Evolutionary conservation across 2,888 invertebrate genomes (phyloP).

Genomic region (Eustalomyia histrio): DNA sequence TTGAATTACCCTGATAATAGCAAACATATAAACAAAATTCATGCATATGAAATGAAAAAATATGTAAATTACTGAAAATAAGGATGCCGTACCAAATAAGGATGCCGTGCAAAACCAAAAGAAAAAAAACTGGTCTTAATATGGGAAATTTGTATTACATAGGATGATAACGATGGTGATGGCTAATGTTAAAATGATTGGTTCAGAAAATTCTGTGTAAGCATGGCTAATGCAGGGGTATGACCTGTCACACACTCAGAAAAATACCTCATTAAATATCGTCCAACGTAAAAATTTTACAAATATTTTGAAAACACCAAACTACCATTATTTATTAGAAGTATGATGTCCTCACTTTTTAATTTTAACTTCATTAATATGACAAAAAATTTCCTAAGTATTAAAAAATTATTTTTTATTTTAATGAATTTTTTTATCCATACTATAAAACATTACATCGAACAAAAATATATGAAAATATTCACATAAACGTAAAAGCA

Average conservation of each 20-base stretch:
- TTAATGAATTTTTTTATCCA: too few relatives aligned
- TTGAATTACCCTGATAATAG: slow-evolving; percentile 75
- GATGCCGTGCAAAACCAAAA: not conserved
- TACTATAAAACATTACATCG: too few relatives aligned
- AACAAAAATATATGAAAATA: too few relatives aligned
- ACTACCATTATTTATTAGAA: too few relatives aligned
- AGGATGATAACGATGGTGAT: slow-evolving; percentile 6
- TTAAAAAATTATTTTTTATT: too few relatives aligned
- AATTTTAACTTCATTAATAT: too few relatives aligned
- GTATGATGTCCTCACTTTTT: too few relatives aligned
- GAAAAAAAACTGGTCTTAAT: slow-evolving; percentile 19
- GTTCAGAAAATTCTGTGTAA: slow-evolving; percentile 9
- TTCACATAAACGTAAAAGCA: too few relatives aligned
- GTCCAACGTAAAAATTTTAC: too few relatives aligned
- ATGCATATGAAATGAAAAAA: slow-evolving; percentile 22
- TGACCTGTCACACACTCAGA: slow-evolving; percentile 17
- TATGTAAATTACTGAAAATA: slow-evolving; percentile 39
- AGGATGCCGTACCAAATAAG: not conserved
- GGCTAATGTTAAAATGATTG: slow-evolving; percentile 16
- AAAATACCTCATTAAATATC: too few relatives aligned
- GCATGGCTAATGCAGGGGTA: slow-evolving; percentile 14
- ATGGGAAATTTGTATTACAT: slow-evolving; percentile 21
- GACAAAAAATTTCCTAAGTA: too few relatives aligned
- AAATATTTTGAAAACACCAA: too few relatives aligned
- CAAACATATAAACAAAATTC: slow-evolving; percentile 64